A percentile compares a stretch with the other conserved stretches of the same genome.
phyloP scores from a whole-genome alignment of 2,888 invertebrate species.

The Hirtodrosophila alboralis region DNA sequence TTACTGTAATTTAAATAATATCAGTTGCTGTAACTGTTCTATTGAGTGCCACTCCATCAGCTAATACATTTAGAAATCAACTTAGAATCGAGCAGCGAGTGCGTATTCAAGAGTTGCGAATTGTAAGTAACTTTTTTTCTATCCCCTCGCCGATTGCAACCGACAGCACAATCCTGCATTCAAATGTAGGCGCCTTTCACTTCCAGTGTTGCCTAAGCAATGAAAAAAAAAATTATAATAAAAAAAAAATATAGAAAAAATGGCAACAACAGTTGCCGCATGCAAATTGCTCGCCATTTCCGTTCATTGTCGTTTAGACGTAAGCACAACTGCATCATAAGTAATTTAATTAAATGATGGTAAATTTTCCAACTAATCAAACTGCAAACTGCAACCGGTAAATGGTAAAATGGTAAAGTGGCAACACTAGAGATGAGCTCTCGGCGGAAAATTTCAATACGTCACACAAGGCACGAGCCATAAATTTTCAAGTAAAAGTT shows the following conservation, averaged over 20 bases:
- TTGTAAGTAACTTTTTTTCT: too few relatives aligned
- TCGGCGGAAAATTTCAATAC: too few relatives aligned
- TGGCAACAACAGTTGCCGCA: conserved; percentile 49
- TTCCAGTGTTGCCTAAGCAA: conserved; percentile 44
- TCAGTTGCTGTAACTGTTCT: conserved; percentile 16
- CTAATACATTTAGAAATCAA: conserved; percentile 26
- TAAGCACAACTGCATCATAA: conserved; percentile 64
- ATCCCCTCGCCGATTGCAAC: conserved; percentile 5
- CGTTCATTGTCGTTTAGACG: conserved; percentile 70
- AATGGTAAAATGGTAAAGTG: conserved; percentile 24
- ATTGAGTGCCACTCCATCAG: conserved; percentile 16
- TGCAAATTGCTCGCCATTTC: conserved; percentile 74
- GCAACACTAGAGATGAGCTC: background rate
- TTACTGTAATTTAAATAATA: conserved; percentile 3
- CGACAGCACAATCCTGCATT: conserved; percentile 3
- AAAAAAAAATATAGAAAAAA: conserved; percentile 20
- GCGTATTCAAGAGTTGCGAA: too few relatives aligned
- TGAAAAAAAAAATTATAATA: conserved; percentile 15
- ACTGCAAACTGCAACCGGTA: conserved; percentile 43
- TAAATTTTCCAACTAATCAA: conserved; percentile 76
- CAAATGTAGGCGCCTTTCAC: conserved; percentile 54
- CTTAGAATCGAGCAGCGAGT: conserved; percentile 39
- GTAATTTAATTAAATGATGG: conserved; percentile 74
- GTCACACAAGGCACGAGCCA: too few relatives aligned
- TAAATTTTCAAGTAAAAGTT: too few relatives aligned